Evolutionary conservation across 2,113 vertebrate genomes (phyloP).

Genomic region (Hypanus sabinus): DNA sequence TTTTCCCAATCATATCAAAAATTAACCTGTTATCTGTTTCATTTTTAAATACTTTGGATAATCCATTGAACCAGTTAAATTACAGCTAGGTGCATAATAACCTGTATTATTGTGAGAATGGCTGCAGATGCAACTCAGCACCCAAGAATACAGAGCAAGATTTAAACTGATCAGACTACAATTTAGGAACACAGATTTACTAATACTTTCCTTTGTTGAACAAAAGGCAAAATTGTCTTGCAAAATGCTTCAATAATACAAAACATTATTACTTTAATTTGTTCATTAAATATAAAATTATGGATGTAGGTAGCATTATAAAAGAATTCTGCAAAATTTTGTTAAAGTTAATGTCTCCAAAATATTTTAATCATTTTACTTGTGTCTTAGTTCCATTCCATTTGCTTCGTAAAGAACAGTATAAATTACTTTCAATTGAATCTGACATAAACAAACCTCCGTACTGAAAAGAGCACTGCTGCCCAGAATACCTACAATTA

Average conservation of each 20-base stretch:
- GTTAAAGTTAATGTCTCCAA: conserved; percentile 10
- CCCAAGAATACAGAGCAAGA: background rate
- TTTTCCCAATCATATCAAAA: background rate
- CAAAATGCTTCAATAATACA: background rate
- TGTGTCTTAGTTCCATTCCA: background rate
- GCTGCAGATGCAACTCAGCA: background rate
- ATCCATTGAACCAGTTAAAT: background rate
- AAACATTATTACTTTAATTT: conserved; percentile 16
- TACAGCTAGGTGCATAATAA: background rate
- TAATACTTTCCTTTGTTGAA: background rate
- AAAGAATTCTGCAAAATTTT: background rate
- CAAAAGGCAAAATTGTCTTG: background rate
- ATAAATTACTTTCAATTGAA: background rate
- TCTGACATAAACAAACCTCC: background rate
- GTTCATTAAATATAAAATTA: background rate
- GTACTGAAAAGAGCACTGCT: conserved; percentile 8
- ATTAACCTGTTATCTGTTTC: background rate
- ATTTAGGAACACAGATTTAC: background rate
- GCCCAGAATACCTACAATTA: conserved; percentile 8
- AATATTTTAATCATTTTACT: background rate
- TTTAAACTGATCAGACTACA: background rate
- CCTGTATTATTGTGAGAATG: background rate
- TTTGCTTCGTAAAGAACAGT: conserved; percentile 15
- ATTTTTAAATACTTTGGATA: background rate
- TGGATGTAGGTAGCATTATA: background rate